phyloP scores from a whole-genome alignment of 2,797 vertebrate genomes.

The Geotrypetes seraphini region DNA sequence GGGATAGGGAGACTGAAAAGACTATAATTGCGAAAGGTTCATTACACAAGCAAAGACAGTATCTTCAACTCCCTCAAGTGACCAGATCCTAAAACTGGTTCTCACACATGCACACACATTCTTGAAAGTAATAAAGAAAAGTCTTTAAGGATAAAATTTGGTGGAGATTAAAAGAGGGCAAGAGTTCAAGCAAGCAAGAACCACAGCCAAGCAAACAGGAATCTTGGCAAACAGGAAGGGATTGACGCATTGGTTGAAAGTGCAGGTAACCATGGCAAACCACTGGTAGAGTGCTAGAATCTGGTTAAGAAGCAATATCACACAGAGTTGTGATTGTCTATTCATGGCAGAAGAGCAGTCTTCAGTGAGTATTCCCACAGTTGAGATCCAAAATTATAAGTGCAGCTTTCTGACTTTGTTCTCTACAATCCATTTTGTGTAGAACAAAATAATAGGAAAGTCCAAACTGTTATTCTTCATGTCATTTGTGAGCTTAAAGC shows the following conservation, averaged over 20 bases:
- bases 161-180: constrained; percentile 57
- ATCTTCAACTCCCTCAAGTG: constrained; percentile 35
- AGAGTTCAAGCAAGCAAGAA: constrained; percentile 50
- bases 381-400: constrained; percentile 71
- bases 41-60: constrained; percentile 32
- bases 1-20: constrained; percentile 21
- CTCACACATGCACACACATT: constrained; percentile 48
- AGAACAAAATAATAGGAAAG: constrained; percentile 59
- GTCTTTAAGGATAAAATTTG: constrained; percentile 55
- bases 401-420: constrained; percentile 58
- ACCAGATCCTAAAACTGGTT: constrained; percentile 35
- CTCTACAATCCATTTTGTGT: constrained; percentile 61
- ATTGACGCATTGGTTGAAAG: constrained; percentile 50
- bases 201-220: constrained; percentile 39
- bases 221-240: constrained; percentile 44
- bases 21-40: constrained; percentile 30
- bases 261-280: constrained; percentile 78
- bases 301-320: constrained; percentile 66
- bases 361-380: constrained; percentile 71
- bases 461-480: constrained; percentile 63
- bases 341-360: constrained; percentile 72
- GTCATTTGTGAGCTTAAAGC: constrained; percentile 75
- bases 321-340: constrained; percentile 83
- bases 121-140: constrained; percentile 50
- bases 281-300: constrained; percentile 66